A percentile compares a stretch with the other conserved stretches of the same genome.
These are phyloP conservation scores for Gavialis gangeticus DNA, from an alignment of 2,113 vertebrate genomes.

Conservation along the genomic window DNA sequence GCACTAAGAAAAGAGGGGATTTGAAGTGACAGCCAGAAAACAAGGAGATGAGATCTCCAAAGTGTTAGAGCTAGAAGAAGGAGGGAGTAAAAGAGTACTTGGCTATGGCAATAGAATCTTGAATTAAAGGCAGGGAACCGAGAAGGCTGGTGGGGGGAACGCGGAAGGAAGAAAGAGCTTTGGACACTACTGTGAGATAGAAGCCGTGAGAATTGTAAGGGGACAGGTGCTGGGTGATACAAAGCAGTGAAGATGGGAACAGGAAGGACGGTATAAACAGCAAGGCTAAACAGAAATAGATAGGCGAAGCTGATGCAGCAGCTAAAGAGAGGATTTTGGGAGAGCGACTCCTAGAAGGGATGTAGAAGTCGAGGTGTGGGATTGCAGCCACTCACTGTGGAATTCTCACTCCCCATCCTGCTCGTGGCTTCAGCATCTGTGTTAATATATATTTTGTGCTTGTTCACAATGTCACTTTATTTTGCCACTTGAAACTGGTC, in stretches of 20 bases:
- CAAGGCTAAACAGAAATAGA: not conserved
- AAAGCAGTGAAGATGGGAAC: not conserved
- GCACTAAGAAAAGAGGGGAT: not conserved
- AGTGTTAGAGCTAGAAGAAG: not conserved
- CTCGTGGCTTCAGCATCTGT: not conserved
- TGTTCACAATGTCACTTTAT: not conserved
- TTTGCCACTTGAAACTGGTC: not conserved
- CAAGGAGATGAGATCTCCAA: accelerated
- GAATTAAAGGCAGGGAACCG: not conserved
- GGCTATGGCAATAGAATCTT: not conserved
- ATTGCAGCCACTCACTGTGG: accelerated
- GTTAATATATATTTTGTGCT: accelerated
- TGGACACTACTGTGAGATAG: accelerated
- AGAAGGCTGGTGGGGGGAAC: not conserved
- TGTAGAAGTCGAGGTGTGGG: accelerated
- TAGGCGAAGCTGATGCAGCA: accelerated
- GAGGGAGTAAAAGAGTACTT: not conserved
- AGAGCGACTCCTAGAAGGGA: accelerated
- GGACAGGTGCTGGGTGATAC: not conserved
- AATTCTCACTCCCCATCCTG: not conserved
- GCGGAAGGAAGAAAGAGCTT: not conserved
- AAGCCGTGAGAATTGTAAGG: not conserved
- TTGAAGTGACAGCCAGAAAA: not conserved
- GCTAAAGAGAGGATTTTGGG: not conserved
- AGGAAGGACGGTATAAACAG: accelerated